Percentiles rank a stretch among this genome's conserved stretches.
These are phyloP conservation scores for Smithornis capensis DNA, from an alignment of 2,113 vertebrate species.

Conservation along the genomic window DNA sequence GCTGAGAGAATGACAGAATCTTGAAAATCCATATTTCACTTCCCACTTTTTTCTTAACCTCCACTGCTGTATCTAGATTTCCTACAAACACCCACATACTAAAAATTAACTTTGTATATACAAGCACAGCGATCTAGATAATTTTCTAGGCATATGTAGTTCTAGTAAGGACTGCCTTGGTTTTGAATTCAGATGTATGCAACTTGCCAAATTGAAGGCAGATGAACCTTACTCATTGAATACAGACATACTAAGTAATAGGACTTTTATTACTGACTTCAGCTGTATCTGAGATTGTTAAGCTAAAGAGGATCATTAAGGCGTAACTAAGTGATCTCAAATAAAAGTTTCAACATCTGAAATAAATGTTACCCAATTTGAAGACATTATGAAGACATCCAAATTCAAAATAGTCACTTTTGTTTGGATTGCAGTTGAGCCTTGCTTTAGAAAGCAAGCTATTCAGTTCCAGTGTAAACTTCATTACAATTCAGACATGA, in stretches of 20 bases:
- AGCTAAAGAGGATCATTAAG: background rate
- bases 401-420: background rate
- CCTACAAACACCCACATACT: background rate
- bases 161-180: background rate
- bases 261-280: background rate
- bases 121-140: background rate
- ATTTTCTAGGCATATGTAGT: background rate
- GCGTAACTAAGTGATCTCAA: background rate
- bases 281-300: background rate
- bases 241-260: background rate
- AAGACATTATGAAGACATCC: background rate
- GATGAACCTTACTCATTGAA: background rate
- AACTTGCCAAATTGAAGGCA: background rate
- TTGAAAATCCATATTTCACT: background rate
- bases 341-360: background rate
- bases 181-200: background rate
- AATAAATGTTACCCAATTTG: background rate
- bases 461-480: conserved; percentile 29
- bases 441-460: background rate
- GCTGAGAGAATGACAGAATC: background rate
- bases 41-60: background rate
- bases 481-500: conserved; percentile 19
- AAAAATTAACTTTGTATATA: background rate
- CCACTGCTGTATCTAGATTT: background rate
- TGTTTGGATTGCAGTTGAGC: background rate